These are phyloP conservation scores for Mesorhabditis sp. DNA, from an alignment of 2,888 invertebrate genomes.

Conservation along the genomic window DNA sequence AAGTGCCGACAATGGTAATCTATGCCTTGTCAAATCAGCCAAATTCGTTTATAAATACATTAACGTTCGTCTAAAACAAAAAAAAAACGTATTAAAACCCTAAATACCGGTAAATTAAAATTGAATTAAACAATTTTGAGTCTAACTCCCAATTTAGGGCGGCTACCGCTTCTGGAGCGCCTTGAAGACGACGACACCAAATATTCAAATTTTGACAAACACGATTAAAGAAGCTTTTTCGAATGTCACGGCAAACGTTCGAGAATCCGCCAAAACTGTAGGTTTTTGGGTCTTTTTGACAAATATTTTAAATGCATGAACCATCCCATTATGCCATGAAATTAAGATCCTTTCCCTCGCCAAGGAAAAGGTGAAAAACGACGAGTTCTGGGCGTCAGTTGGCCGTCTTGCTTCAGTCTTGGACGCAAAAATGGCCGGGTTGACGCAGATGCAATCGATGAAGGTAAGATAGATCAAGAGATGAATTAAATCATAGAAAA, in stretches of 20 bases:
- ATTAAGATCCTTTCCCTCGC: neutral
- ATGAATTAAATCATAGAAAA: neutral
- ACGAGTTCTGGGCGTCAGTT: neutral
- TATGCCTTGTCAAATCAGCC: too few relatives aligned
- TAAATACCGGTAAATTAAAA: too few relatives aligned
- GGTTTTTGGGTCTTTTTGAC: neutral
- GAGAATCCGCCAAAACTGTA: neutral
- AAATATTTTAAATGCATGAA: neutral
- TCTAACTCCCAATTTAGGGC: neutral
- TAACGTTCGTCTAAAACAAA: too few relatives aligned
- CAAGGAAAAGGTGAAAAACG: neutral
- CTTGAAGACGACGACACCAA: neutral
- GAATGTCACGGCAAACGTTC: conserved; percentile 1
- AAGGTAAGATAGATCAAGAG: neutral
- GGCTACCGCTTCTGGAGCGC: neutral
- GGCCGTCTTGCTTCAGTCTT: neutral
- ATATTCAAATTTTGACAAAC: neutral
- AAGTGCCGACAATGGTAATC: too few relatives aligned
- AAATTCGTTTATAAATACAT: too few relatives aligned
- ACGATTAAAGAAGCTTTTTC: conserved; percentile 1
- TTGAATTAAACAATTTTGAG: neutral
- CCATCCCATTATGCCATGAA: neutral
- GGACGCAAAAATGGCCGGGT: conserved; percentile 2
- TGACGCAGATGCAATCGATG: neutral
- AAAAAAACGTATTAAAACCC: too few relatives aligned